phyloP scores from a whole-genome alignment of 2,113 vertebrate species.

The Semicossyphus pulcher region DNA sequence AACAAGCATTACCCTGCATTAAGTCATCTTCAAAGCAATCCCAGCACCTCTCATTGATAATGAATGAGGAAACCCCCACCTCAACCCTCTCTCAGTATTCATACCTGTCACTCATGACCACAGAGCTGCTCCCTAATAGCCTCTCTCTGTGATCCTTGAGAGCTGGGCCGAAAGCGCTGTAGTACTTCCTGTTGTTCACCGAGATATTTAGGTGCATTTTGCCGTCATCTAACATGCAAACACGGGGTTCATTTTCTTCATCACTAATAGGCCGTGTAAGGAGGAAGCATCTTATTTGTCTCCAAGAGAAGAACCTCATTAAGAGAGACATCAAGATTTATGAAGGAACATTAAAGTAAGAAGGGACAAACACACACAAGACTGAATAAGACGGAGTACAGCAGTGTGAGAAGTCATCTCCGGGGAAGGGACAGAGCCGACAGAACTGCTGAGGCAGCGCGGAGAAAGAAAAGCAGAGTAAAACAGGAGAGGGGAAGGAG shows the following conservation, averaged over 20 bases:
- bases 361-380: slow-evolving; percentile 48
- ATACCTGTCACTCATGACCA: slow-evolving; percentile 72
- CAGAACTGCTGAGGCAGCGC: slow-evolving; percentile 77
- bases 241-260: slow-evolving; percentile 17
- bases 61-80: slow-evolving; percentile 69
- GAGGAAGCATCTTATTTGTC: slow-evolving; percentile 52
- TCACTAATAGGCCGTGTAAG: slow-evolving; percentile 9
- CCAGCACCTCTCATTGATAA: slow-evolving; percentile 77
- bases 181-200: slow-evolving; percentile 17
- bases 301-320: slow-evolving; percentile 63
- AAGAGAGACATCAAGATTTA: slow-evolving; percentile 69
- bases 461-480: slow-evolving; percentile 17
- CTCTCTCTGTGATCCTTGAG: slow-evolving; percentile 28
- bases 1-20: slow-evolving; percentile 49
- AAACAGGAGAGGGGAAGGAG: slow-evolving; percentile 9
- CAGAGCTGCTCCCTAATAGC: slow-evolving; percentile 34
- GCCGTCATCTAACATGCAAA: slow-evolving; percentile 12
- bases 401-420: slow-evolving; percentile 51
- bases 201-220: neutral
- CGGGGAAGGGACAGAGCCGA: slow-evolving; percentile 62
- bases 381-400: slow-evolving; percentile 59
- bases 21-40: slow-evolving; percentile 77
- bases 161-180: neutral
- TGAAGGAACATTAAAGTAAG: slow-evolving; percentile 63
- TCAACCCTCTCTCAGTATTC: slow-evolving; percentile 54